Conservation (phyloP, 2,888 invertebrate genomes). For the Ptychoptera contaminata region DNA sequence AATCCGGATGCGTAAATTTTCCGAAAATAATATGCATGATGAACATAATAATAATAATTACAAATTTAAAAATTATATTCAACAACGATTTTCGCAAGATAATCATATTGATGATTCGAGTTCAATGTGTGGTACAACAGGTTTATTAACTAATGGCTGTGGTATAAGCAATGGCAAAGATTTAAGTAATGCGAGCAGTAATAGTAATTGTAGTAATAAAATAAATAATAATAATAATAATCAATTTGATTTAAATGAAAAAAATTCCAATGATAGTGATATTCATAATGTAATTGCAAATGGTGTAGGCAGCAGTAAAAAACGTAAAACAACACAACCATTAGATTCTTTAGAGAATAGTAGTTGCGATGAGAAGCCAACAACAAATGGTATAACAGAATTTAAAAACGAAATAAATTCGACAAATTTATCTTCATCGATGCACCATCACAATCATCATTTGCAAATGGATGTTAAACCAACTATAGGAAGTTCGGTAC, state of each 20-base stretch:
- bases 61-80: slow-evolving; percentile 90
- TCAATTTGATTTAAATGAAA: not conserved
- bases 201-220: not conserved
- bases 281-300: not conserved
- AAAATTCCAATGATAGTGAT: not conserved
- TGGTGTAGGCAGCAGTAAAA: not conserved
- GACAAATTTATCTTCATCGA: slow-evolving; percentile 2
- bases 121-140: no score
- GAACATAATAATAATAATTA: slow-evolving; percentile 42
- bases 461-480: not conserved
- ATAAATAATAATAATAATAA: slow-evolving; percentile 4
- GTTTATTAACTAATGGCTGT: not conserved
- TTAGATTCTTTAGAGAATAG: slow-evolving; percentile 2
- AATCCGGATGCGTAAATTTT: slow-evolving; percentile 26
- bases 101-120: slow-evolving; percentile 27
- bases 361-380: slow-evolving; percentile 4
- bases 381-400: slow-evolving; percentile 8
- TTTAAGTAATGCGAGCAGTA: not conserved
- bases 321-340: slow-evolving; percentile 1
- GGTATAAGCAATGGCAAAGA: not conserved
- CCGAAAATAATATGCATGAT: slow-evolving; percentile 31
- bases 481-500: slow-evolving; percentile 5
- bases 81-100: slow-evolving; percentile 61
- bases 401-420: slow-evolving; percentile 9
- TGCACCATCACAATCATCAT: slow-evolving; percentile 7